These are phyloP conservation scores for Diadegma fenestrale DNA, from an alignment of 2,888 invertebrate species.

Conservation along the genomic window DNA sequence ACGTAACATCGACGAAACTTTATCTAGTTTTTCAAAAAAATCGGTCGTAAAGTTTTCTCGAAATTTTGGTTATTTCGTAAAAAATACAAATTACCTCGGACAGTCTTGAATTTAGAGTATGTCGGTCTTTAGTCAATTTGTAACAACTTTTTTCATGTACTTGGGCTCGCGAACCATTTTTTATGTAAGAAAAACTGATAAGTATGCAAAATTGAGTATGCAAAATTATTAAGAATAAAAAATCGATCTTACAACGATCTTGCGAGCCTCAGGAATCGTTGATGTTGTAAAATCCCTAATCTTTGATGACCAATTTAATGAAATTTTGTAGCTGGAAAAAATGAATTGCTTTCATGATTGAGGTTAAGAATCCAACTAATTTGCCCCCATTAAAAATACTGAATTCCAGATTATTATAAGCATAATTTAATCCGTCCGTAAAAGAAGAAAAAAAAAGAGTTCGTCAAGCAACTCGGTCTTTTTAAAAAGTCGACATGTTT, in stretches of 20 bases:
- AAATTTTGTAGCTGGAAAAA: neutral
- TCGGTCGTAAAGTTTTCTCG: too few species aligned
- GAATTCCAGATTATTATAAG: neutral
- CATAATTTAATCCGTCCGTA: neutral
- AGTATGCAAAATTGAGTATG: too few species aligned
- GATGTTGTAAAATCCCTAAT: neutral
- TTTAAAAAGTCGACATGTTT: slow-evolving; percentile 34
- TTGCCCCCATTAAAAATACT: neutral
- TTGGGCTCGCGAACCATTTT: too few species aligned
- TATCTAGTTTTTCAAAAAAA: too few species aligned
- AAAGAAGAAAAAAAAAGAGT: neutral
- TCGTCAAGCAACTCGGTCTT: slow-evolving; percentile 27
- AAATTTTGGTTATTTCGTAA: too few species aligned
- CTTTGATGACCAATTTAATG: neutral
- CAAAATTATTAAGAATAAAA: neutral
- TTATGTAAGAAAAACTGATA: too few species aligned
- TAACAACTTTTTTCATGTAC: too few species aligned
- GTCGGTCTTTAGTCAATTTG: too few species aligned
- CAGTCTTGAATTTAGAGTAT: too few species aligned
- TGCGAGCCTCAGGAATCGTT: neutral
- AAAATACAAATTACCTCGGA: too few species aligned
- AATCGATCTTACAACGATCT: neutral
- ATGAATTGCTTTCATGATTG: neutral
- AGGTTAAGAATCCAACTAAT: neutral
- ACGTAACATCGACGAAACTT: too few species aligned